phyloP scores from a whole-genome alignment of 2,888 invertebrate species.

The Lithophane ornitopus region DNA sequence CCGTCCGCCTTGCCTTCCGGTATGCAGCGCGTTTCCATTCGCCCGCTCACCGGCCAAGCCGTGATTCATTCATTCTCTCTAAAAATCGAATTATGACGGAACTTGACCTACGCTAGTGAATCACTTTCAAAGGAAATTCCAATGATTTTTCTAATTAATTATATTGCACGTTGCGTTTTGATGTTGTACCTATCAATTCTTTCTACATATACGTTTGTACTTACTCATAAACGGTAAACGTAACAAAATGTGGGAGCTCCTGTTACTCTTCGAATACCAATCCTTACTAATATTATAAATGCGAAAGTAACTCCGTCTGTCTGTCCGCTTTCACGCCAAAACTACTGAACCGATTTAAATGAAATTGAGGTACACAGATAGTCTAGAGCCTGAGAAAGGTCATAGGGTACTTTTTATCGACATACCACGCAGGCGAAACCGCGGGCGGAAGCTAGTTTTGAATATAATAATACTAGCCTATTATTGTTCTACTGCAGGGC shows the following conservation, averaged over 20 bases:
- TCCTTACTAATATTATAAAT: too few species aligned
- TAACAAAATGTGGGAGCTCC: background rate
- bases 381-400: too few species aligned
- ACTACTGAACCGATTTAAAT: too few species aligned
- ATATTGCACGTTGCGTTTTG: slow-evolving; percentile 29
- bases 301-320: too few species aligned
- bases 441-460: too few species aligned
- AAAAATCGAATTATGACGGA: slow-evolving; percentile 51
- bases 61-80: slow-evolving; percentile 61
- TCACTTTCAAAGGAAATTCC: slow-evolving; percentile 44
- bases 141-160: slow-evolving; percentile 32
- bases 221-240: too few species aligned
- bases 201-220: background rate
- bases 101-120: slow-evolving; percentile 38
- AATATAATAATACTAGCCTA: too few species aligned
- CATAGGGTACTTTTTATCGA: too few species aligned
- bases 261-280: background rate
- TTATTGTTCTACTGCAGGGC: too few species aligned
- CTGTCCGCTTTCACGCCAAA: too few species aligned
- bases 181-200: background rate
- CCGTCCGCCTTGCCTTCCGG: slow-evolving; percentile 61
- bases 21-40: slow-evolving; percentile 59
- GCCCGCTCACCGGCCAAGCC: background rate
- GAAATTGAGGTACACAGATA: too few species aligned
- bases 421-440: too few species aligned